phyloP scores from a whole-genome alignment of 2,888 invertebrate genomes.

The Tachystola acroxantha region DNA sequence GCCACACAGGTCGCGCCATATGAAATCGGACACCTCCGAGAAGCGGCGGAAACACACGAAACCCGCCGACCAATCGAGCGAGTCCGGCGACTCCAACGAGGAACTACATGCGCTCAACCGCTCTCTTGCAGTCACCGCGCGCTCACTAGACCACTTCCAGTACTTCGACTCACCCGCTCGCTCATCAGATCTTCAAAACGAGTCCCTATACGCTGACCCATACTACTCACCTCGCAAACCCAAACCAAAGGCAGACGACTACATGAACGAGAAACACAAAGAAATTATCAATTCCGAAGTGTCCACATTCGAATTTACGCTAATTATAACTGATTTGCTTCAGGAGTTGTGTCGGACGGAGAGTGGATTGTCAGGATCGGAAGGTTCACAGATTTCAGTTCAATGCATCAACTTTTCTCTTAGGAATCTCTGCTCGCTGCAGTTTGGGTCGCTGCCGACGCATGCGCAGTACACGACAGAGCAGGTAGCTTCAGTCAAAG shows the following conservation, averaged over 20 bases:
- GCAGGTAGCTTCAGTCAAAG: slow-evolving; percentile 70
- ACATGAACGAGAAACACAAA: slow-evolving; percentile 69
- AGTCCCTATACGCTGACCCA: slow-evolving; percentile 49
- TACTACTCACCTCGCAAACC: slow-evolving; percentile 48
- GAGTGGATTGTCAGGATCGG: slow-evolving; percentile 66
- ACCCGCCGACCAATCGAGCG: slow-evolving; percentile 52
- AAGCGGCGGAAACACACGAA: slow-evolving; percentile 36
- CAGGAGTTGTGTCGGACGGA: slow-evolving; percentile 75
- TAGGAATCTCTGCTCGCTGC: slow-evolving; percentile 78
- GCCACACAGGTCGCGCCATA: slow-evolving; percentile 38
- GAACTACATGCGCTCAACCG: slow-evolving; percentile 69
- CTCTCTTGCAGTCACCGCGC: slow-evolving; percentile 74
- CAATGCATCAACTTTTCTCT: slow-evolving; percentile 80
- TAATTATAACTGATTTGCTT: slow-evolving; percentile 76
- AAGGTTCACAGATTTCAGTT: slow-evolving; percentile 74
- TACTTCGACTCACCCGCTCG: slow-evolving; percentile 74
- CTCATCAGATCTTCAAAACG: slow-evolving; percentile 51
- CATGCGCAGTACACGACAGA: slow-evolving; percentile 36
- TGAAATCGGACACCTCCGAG: slow-evolving; percentile 32
- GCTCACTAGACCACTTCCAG: slow-evolving; percentile 78
- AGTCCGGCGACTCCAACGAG: slow-evolving; percentile 67
- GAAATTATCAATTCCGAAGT: slow-evolving; percentile 72
- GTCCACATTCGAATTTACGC: slow-evolving; percentile 74
- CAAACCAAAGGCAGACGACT: slow-evolving; percentile 72
- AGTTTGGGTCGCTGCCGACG: slow-evolving; percentile 72